Percentiles rank a stretch among this genome's conserved stretches.
Evolutionary conservation across 1,140 invertebrate species (phyloP).

Genomic region (Phymastichus coffea): DNA sequence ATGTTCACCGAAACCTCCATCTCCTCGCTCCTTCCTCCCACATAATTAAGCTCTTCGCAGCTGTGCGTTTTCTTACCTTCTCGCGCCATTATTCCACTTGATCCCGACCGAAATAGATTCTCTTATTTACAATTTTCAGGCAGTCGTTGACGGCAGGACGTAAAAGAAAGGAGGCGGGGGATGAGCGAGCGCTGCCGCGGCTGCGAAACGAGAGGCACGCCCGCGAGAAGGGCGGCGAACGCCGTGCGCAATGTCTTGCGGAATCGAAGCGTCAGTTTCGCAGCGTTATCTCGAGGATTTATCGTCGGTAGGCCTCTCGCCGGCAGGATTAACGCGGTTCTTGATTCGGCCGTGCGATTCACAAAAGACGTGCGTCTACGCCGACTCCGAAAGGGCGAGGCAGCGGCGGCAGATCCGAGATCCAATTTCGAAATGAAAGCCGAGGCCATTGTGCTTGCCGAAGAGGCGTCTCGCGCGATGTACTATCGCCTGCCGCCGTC

Average conservation of each 20-base stretch:
- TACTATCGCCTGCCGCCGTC: neutral
- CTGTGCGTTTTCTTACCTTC: neutral
- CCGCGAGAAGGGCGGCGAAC: too few relatives aligned
- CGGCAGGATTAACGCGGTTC: slow-evolving; percentile 7
- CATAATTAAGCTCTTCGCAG: slow-evolving; percentile 26
- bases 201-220: too few relatives aligned
- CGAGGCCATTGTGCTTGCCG: slow-evolving; percentile 32
- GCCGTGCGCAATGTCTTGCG: neutral
- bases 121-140: too few relatives aligned
- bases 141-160: too few relatives aligned
- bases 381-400: too few relatives aligned
- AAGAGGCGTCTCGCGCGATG: slow-evolving; percentile 24
- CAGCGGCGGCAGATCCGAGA: slow-evolving; percentile 23
- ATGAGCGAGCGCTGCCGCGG: too few relatives aligned
- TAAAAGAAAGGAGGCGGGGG: too few relatives aligned
- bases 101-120: too few relatives aligned
- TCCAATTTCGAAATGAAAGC: slow-evolving; percentile 41
- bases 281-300: neutral
- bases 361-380: slow-evolving; percentile 35
- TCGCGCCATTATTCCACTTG: too few relatives aligned
- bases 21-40: slow-evolving; percentile 17
- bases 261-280: neutral
- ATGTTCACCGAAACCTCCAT: slow-evolving; percentile 34
- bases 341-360: slow-evolving; percentile 13
- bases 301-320: neutral